Evolutionary conservation across 2,888 invertebrate genomes (phyloP), one percentile per base, ranked within the genome.

Genomic region (Elmis aenea): DNA sequence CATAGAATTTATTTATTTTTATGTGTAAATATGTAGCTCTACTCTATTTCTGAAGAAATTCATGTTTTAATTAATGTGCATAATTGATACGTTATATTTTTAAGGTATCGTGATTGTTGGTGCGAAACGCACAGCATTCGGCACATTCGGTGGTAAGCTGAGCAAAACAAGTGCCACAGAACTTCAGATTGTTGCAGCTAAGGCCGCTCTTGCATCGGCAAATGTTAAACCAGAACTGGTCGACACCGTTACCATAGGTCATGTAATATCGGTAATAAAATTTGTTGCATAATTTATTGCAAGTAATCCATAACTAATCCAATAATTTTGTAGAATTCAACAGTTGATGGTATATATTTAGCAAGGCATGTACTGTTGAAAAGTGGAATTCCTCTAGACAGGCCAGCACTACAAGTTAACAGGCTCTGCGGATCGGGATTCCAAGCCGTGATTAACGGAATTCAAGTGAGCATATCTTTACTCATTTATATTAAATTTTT

Each of bases 381-480:
- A 52, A 77, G 81, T 47, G 95, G 94, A 26, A 81, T 97, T 33
- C 92, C 94, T 4, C 68, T 83, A 48, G 85, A 89, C 25, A 81
- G 72, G 40, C 94, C 95, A 1, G 93, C 90, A 1, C 71, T 92
- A 2, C 83, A 84, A 29, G 78, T 99, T 27, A 99, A 97, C 72
- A 74, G 97, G 45, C 74, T 99, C 10, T 99, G 99, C 67, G 99
- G 97, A 9, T 95, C 95, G 15, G 97, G 97, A 1, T 99, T 99
- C 69, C 97, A 99, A 65, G 80, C 97, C 0, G 74, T 99, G 43
- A 80, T 95, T 10, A 92, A 83, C 71, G 89, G 85, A 33, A 85
- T 87, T 20, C 94, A 94, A 76, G 90, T 88, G 69, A 45, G 32
- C 43, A 29, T n/a, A n/a, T n/a, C n/a, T 13, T 23, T n/a, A 23